Percentiles rank a stretch among this genome's conserved stretches.
Conservation (phyloP, 2,797 vertebrate species). For the Spinibarbus caldwelli region DNA sequence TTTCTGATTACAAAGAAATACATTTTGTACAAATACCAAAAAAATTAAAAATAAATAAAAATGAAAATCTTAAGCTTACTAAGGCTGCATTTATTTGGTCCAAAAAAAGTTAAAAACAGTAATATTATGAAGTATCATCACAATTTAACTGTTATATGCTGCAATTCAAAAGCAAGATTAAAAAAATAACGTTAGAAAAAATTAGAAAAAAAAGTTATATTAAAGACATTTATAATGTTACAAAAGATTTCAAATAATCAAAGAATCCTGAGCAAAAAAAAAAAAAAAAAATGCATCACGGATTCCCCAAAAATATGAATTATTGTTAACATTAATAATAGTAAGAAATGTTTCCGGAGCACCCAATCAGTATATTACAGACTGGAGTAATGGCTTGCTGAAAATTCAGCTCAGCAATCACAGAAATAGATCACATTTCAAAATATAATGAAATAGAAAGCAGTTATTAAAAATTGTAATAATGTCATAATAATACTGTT, state of each 20-base stretch:
- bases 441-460: neutral
- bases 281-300: too few species aligned
- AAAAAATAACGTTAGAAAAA: too few species aligned
- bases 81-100: neutral
- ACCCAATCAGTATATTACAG: neutral
- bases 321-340: too few species aligned
- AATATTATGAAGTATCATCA: neutral
- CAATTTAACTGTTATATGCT: neutral
- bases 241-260: neutral
- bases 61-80: too few species aligned
- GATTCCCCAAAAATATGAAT: too few species aligned
- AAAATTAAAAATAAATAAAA: too few species aligned
- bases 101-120: neutral
- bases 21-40: too few species aligned
- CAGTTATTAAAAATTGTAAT: neutral
- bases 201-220: too few species aligned
- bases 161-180: neutral
- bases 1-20: neutral
- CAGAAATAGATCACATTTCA: neutral
- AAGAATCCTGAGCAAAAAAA: neutral
- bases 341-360: too few species aligned
- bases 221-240: neutral
- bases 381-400: neutral
- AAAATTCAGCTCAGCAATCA: neutral
- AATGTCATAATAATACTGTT: neutral